Base-by-base conservation (phyloP, 1,140 invertebrate genomes). In the Caerostris extrusa region DNA sequence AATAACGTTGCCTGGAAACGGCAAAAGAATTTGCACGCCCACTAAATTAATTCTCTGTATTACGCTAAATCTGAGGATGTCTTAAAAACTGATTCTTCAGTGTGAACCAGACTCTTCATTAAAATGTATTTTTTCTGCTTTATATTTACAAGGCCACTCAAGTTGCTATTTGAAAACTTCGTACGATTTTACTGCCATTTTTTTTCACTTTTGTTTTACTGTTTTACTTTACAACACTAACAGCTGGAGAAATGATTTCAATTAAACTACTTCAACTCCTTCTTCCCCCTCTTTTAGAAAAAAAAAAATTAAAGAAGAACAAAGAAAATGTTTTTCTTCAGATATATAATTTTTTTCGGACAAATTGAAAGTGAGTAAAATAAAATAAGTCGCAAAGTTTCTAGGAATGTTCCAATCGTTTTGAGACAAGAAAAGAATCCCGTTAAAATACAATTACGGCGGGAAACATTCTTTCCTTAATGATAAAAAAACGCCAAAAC, bases 241-340 rank as follows among this genome's bases (percentile, higher is more conserved):
- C 89, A 81, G 55, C 89, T 81, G 89, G 89, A 81, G 67, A 90
- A 90, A 90, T 90, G 67, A 90, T 90, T 90, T 81, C 89, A 90
- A 90, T 90, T 81, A 90, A 81, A 90, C 55, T 90, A 60, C 56
- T 58, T 19, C 53, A 77, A 53, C 56, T 57, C 50, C 8, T 12
- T 34, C 8, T 12, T 34, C 34, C 34, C 34, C 34, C 34, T 34
- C 34, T 34, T 34, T 34, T 34, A 7, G 60, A 64, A 12, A 50
- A 87, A 56, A 69, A 89, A 69, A 71, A 55, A 7, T n/a, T 71
- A 89, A 50, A 53, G 34, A 67, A 71, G n/a, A 57, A 8, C 5
- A 8, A 87, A n/a, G 5, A 19, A 87, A 87, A 64, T 87, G 58
- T 87, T 87, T 87, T 87, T 87, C 85, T 64, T 87, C 58, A 89